These are phyloP conservation scores for Thalassophryne amazonica DNA, from an alignment of 2,797 vertebrate species.

Conservation along the genomic window DNA sequence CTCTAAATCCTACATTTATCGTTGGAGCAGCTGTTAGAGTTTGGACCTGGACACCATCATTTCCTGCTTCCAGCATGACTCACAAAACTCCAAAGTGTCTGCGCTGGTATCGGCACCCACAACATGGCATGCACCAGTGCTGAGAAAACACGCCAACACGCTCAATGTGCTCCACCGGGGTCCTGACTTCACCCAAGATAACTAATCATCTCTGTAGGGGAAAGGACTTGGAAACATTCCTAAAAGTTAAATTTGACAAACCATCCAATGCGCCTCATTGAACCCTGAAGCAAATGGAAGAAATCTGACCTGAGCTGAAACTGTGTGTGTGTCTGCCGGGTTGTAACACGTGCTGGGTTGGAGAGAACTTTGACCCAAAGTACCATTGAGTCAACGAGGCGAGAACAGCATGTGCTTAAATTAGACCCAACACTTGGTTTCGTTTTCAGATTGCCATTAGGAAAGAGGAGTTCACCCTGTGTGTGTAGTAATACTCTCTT, in stretches of 20 bases:
- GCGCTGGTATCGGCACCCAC: too few relatives aligned
- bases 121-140: too few relatives aligned
- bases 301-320: background rate
- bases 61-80: too few relatives aligned
- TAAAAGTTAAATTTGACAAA: background rate
- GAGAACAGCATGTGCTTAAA: background rate
- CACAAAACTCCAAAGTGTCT: too few relatives aligned
- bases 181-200: background rate
- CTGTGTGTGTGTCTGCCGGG: background rate
- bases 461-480: background rate
- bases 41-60: too few relatives aligned
- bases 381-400: background rate
- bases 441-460: background rate
- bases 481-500: too few relatives aligned
- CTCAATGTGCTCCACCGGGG: too few relatives aligned
- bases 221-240: background rate
- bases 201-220: background rate
- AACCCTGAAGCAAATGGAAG: background rate
- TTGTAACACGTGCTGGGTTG: background rate
- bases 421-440: background rate
- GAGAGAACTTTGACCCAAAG: background rate
- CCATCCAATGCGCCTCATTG: background rate
- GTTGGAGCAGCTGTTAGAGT: too few relatives aligned
- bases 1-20: too few relatives aligned
- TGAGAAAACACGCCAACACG: too few relatives aligned